Evolutionary conservation across 2,113 vertebrate genomes (phyloP), one percentile per base, ranked within the genome.

Genomic region (Rhea pennata): DNA sequence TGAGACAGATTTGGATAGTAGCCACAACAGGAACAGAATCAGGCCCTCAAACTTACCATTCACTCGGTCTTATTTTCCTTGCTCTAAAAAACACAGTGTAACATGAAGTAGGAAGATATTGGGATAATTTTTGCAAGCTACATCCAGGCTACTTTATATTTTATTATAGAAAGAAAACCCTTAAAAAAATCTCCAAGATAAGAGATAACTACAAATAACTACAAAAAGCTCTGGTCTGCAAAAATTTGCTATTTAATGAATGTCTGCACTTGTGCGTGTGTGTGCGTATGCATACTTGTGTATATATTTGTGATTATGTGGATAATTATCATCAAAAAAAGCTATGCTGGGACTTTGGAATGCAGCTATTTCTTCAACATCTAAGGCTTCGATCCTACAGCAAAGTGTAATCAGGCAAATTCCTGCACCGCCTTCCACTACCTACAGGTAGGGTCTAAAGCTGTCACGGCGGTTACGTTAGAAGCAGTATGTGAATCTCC

Each of bases 281-380:
- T 0, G 40, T 3, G 17, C 19, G 56, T 33, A 29, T 17, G 0
- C 93, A 70, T 0, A 10, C 91, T 27, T 66, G 92, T 95, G 90
- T 87, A 90, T 83, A 42, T 80, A 96, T 95, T 94, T 93, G 95
- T 90, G 93, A 85, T 74, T 20, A 65, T 74, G 69, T 42, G 85
- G 78, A 80, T 90, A 97, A 96, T 92, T 93, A 77, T 67, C 64
- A 71, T 95, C 92, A 88, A 90, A 96, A 96, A 88, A 29, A 89
- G 46, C 61, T 24, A 66, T 5, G n/a, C 48, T 50, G 59, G 33
- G 78, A 48, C 51, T 72, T 86, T 93, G 67, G 59, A 59, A 78
- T 3, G 56, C 82, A 90, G 26, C 33, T 81, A n/a, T 84, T 40
- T 62, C 74, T 44, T 62, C 33, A 75, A 29, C 15, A 6, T 92